Base-by-base conservation (phyloP, 37 sponge, comb jelly and placozoan species). In the Petrosia ficiformis region DNA sequence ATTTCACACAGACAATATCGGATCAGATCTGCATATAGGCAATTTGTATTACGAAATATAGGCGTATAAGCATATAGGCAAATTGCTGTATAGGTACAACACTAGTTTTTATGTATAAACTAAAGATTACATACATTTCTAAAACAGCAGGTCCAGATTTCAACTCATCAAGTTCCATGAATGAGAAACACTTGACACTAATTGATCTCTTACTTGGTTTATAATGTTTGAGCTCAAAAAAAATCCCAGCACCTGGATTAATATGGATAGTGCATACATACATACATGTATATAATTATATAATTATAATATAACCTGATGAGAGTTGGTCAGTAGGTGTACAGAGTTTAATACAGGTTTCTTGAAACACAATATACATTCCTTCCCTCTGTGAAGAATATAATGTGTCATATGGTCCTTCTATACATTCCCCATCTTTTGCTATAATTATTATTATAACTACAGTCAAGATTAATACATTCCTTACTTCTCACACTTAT, bases 91-190 rank as follows among this genome's bases (percentile, higher is more conserved):
- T n/a, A n/a, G n/a, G n/a, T n/a, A n/a, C n/a, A n/a, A n/a, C n/a
- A n/a, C n/a, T n/a, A n/a, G n/a, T n/a, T n/a, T n/a, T 37, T 39
- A 33, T 72, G 11, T n/a, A n/a, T n/a, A n/a, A n/a, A n/a, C n/a
- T n/a, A n/a, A n/a, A n/a, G n/a, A n/a, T n/a, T 3, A 29, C 87
- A 87, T 39, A 87, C 93, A 92, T 87, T 79, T 92, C 93, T 21
- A 92, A 44, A 36, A 43, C 72, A 28, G 58, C 33, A 25, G 48
- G 79, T 1, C 93, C 93, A 22, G 79, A 80, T 44, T 80, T 83
- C 30, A 92, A 76, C 48, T 92, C 93, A 59, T 92, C 93, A 71
- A 79, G 74, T 34, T 92, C 93, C 88, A 92, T 83, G 48, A 92
- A 87, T 21, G 88, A 77, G 70, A 87, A 92, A 60, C 93, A 87